Evolutionary conservation across 2,888 invertebrate species (phyloP).

Genomic region (Heliconius hortense): DNA sequence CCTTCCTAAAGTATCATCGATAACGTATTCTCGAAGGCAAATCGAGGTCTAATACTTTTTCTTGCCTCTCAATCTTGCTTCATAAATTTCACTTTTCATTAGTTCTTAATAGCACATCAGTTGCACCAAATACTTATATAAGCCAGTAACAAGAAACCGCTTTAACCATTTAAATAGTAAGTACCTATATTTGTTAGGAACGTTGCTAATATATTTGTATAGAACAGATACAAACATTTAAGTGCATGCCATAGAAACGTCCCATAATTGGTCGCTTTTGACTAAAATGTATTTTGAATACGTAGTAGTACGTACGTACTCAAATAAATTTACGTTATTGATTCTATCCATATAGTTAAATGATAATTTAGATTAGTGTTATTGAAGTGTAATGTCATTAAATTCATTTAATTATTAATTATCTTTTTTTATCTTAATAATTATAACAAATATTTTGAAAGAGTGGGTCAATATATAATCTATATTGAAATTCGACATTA

Average conservation of each 20-base stretch:
- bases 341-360: not conserved
- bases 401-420: not conserved
- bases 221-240: not conserved
- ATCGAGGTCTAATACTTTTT: too few species aligned
- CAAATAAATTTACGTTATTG: not conserved
- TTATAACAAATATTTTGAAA: not conserved
- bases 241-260: slow-evolving; percentile 7
- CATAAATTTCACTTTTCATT: too few species aligned
- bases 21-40: too few species aligned
- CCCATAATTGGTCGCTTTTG: slow-evolving; percentile 5
- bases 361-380: not conserved
- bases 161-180: not conserved
- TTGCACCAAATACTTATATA: too few species aligned
- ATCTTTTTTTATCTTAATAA: not conserved
- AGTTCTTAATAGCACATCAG: too few species aligned
- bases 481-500: too few species aligned
- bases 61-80: too few species aligned
- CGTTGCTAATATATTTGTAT: not conserved
- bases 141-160: too few species aligned
- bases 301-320: too few species aligned
- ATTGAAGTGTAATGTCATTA: not conserved
- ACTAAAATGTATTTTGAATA: not conserved
- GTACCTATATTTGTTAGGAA: not conserved
- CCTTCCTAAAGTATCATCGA: too few species aligned
- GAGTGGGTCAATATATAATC: too few species aligned